Evolutionary conservation across 30 jellyfish, hydroid and myxozoan species (phyloP), one percentile per base, ranked within the genome.

Genomic region (Catostylus mosaicus): DNA sequence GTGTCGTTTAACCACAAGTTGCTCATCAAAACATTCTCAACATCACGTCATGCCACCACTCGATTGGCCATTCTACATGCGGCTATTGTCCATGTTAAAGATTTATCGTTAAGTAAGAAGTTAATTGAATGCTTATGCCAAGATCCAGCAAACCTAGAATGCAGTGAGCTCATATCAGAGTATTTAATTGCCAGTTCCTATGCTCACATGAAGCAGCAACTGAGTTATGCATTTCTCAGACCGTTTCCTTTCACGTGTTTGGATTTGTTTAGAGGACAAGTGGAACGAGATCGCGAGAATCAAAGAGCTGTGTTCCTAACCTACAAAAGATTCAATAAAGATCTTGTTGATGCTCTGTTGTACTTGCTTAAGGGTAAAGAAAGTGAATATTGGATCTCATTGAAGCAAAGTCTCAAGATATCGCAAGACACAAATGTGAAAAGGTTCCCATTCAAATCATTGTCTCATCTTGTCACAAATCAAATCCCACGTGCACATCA

Each of bases 71-170:
- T 92, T 8, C 78, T 92, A 16, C 98, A 92, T 66, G 67, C 91
- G 14, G 95, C 95, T 26, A 46, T 92, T 60, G 79, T 80, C n/a
- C 98, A 92, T 50, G 60, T 92, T 27, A 86, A 86, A 85, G 93
- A 85, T n/a, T 32, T 79, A 2, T 20, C 66, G 9, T 73, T 92
- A 36, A 51, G 76, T n/a, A 74, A 76, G 69, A 92, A 76, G 60
- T 40, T 92, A 33, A 66, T 92, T 27, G 98, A 85, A 59, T 73
- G 96, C 36, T 65, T 86, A 14, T 92, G 96, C 83, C 92, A 82
- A 56, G 98, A 92, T 50, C 98, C 98, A 16, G 95, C 98, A 19
- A 92, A 80, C 76, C 56, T 74, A 19, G 98, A 92, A 52, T 82
- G 95, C 61, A 40, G 85, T 33, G 95, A 73, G 3, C 88, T 92